Evolutionary conservation across 2,113 vertebrate species (phyloP), one percentile per base, ranked within the genome.

Genomic region (Poeciliopsis prolifica): DNA sequence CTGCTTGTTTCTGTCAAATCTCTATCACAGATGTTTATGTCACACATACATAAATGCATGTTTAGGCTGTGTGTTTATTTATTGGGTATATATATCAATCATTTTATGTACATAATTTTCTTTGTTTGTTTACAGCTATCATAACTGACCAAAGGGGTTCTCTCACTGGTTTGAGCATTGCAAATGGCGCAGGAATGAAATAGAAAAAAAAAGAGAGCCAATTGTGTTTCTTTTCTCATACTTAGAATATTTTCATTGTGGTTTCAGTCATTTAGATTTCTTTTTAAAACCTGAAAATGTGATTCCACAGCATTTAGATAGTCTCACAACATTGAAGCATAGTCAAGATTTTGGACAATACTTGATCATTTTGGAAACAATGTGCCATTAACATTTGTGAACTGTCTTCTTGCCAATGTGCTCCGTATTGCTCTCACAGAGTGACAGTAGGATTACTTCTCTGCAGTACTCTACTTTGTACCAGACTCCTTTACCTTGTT

Each of bases 61-160:
- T 97, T 92, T 92, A 84, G 92, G 94, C 95, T 95, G 95, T 96
- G 94, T 89, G 93, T 97, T 98, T 98, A 98, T 98, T 99, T 99
- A 98, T 99, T 98, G 95, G 95, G 91, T 93, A 70, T 37, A 61
- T 70, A 60, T 37, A 26, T 70, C 12, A 15, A 61, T 61, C 91
- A 90, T 75, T 92, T 96, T 94, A 95, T 97, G 95, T 97, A 95
- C 92, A 93, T 95, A 95, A 85, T 3, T 58, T 58, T 58, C 95
- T 95, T 89, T 95, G 94, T 97, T 96, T 97, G 97, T 98, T 99
- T 99, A 98, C 96, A 97, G 95, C 88, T 95, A 96, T 95, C 81
- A 87, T 91, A 95, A 96, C 96, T 96, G 96, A 98, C 97, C 97
- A 98, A 98, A 98, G 96, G 95, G 95, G 94, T 92, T 92, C 78